Conservation (phyloP, 2,888 invertebrate species). For the Eupithecia tripunctaria region DNA sequence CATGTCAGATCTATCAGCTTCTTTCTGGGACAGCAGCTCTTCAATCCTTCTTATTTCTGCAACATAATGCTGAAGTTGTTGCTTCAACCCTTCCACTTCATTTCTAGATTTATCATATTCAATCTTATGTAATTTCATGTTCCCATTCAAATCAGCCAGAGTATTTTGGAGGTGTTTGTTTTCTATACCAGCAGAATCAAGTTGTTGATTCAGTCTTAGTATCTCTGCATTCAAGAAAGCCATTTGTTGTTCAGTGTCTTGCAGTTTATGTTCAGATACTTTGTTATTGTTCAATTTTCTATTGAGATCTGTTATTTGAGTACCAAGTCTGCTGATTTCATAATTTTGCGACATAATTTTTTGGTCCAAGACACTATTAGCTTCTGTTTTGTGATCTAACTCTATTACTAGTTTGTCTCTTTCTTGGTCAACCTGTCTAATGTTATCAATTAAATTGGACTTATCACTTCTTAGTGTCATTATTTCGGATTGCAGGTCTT, state of each 20-base stretch:
- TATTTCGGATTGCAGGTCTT: slow-evolving; percentile 85
- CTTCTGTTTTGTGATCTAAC: slow-evolving; percentile 90
- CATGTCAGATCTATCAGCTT: slow-evolving; percentile 91
- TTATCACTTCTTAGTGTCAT: slow-evolving; percentile 86
- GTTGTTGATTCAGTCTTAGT: slow-evolving; percentile 79
- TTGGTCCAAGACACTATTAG: slow-evolving; percentile 86
- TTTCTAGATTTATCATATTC: slow-evolving; percentile 88
- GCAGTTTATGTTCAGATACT: slow-evolving; percentile 78
- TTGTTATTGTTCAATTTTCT: slow-evolving; percentile 78
- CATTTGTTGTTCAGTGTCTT: slow-evolving; percentile 82
- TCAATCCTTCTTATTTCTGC: slow-evolving; percentile 91
- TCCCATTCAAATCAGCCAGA: slow-evolving; percentile 86
- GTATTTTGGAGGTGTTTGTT: slow-evolving; percentile 91
- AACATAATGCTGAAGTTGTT: slow-evolving; percentile 92
- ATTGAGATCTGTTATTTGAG: slow-evolving; percentile 82
- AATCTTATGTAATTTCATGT: slow-evolving; percentile 85
- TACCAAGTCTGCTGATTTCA: slow-evolving; percentile 82
- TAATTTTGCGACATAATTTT: slow-evolving; percentile 86
- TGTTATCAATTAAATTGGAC: slow-evolving; percentile 85
- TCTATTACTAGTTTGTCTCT: slow-evolving; percentile 88
- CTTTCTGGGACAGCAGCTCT: slow-evolving; percentile 89
- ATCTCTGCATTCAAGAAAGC: slow-evolving; percentile 85
- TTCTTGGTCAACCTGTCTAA: slow-evolving; percentile 88
- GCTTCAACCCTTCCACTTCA: slow-evolving; percentile 89
- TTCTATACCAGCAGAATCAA: slow-evolving; percentile 86